phyloP scores from a whole-genome alignment of 2,888 invertebrate genomes.

The Trichogramma evanescens region DNA sequence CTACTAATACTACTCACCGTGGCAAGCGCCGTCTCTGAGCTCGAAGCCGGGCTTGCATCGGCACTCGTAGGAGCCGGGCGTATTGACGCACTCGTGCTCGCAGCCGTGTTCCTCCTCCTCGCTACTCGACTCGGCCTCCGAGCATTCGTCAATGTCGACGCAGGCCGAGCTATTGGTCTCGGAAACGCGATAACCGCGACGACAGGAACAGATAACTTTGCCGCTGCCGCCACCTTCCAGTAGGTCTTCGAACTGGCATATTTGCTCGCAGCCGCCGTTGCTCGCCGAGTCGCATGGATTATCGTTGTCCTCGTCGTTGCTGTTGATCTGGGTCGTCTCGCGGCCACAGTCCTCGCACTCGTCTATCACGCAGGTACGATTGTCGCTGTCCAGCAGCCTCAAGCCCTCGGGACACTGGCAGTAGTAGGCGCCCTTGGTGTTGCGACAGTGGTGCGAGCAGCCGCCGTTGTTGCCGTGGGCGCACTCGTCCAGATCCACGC shows the following conservation, averaged over 20 bases:
- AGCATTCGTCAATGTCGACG: conserved; percentile 47
- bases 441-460: conserved; percentile 42
- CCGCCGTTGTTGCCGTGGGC: conserved; percentile 39
- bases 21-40: conserved; percentile 33
- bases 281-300: conserved; percentile 30
- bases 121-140: conserved; percentile 9
- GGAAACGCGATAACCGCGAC: conserved; percentile 45
- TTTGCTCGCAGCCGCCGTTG: conserved; percentile 49
- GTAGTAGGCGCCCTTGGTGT: conserved; percentile 24
- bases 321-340: conserved; percentile 51
- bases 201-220: conserved; percentile 32
- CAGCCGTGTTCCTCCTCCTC: conserved; percentile 39
- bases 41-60: conserved; percentile 34
- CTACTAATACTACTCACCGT: conserved; percentile 33
- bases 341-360: conserved; percentile 40
- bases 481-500: conserved; percentile 27
- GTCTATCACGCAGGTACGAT: conserved; percentile 42
- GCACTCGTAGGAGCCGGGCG: conserved; percentile 47
- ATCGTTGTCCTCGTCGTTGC: conserved; percentile 45
- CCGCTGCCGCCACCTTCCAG: conserved; percentile 25
- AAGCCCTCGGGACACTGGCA: conserved; percentile 45
- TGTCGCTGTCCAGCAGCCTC: conserved; percentile 38
- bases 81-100: conserved; percentile 48
- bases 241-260: conserved; percentile 24
- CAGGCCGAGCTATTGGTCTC: conserved; percentile 35